Evolutionary conservation across 2,888 invertebrate species (phyloP).

Genomic region (Monoplex corrugatus): DNA sequence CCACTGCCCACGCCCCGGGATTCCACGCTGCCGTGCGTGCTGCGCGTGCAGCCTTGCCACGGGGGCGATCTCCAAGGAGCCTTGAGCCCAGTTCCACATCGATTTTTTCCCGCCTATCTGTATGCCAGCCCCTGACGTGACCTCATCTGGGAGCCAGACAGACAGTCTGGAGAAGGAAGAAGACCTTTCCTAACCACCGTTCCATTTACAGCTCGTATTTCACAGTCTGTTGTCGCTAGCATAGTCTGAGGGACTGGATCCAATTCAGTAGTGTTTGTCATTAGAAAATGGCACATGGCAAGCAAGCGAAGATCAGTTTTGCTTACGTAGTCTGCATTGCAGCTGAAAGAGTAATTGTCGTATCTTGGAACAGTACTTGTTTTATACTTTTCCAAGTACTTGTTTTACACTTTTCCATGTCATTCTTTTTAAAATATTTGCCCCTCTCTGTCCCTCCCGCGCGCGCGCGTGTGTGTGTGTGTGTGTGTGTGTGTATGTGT

Average conservation of each 20-base stretch:
- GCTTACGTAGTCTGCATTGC: too few species aligned
- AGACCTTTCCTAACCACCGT: background rate
- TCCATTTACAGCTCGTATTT: background rate
- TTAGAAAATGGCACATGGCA: too few species aligned
- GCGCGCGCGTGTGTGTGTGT: background rate
- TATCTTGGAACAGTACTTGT: too few species aligned
- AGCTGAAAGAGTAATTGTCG: too few species aligned
- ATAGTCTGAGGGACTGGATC: too few species aligned
- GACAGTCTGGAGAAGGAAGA: slow-evolving; percentile 12
- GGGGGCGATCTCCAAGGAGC: slow-evolving; percentile 46
- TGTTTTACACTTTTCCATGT: background rate
- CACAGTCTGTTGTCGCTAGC: too few species aligned
- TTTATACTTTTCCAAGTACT: background rate
- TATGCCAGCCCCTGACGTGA: slow-evolving; percentile 9
- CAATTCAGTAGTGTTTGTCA: too few species aligned
- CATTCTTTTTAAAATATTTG: background rate
- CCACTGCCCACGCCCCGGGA: slow-evolving; percentile 12
- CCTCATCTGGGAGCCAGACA: slow-evolving; percentile 10
- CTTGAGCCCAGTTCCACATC: slow-evolving; percentile 26
- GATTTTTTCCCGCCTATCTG: slow-evolving; percentile 32
- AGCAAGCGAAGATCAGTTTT: too few species aligned
- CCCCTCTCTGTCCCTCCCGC: background rate
- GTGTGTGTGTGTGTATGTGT: background rate
- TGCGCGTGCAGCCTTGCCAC: slow-evolving; percentile 34
- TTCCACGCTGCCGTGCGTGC: slow-evolving; percentile 32